Evolutionary conservation across 2,888 invertebrate species (phyloP).

Genomic region (Villa cingulata): DNA sequence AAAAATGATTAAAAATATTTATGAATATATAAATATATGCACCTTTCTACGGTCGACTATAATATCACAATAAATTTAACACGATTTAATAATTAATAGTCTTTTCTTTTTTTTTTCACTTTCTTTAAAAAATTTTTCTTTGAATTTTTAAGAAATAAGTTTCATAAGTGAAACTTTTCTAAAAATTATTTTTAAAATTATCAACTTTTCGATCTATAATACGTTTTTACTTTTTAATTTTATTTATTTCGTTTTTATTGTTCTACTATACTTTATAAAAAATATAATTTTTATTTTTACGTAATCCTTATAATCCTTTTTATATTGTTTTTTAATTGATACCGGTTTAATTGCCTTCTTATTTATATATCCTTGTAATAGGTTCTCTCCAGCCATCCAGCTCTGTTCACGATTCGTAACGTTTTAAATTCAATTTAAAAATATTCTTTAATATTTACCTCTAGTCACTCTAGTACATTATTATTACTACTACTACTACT

Average conservation of each 20-base stretch:
- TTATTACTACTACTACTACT: too few species aligned
- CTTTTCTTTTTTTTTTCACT: too few species aligned
- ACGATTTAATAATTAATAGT: too few species aligned
- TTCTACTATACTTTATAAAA: too few species aligned
- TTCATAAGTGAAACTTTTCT: too few species aligned
- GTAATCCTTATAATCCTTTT: not conserved
- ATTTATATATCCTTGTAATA: not conserved
- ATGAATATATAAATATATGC: not conserved
- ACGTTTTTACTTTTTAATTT: not conserved
- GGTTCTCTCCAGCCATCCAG: constrained; percentile 42
- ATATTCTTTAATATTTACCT: too few species aligned
- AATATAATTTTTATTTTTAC: constrained; percentile 5
- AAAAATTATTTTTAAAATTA: too few species aligned
- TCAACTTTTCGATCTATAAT: not conserved
- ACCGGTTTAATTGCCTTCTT: constrained; percentile 2
- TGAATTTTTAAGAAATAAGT: too few species aligned
- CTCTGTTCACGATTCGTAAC: constrained; percentile 36
- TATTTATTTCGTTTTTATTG: constrained; percentile 5
- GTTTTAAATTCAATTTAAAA: constrained; percentile 25
- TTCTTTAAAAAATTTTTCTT: too few species aligned
- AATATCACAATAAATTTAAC: not conserved
- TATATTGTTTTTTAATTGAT: not conserved
- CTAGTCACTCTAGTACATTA: not conserved
- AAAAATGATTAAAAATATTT: not conserved
- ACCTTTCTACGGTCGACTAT: not conserved